Percentiles rank a stretch among this genome's conserved stretches.
Conservation (phyloP, 1,140 invertebrate genomes). For the Drosophila elegans region DNA sequence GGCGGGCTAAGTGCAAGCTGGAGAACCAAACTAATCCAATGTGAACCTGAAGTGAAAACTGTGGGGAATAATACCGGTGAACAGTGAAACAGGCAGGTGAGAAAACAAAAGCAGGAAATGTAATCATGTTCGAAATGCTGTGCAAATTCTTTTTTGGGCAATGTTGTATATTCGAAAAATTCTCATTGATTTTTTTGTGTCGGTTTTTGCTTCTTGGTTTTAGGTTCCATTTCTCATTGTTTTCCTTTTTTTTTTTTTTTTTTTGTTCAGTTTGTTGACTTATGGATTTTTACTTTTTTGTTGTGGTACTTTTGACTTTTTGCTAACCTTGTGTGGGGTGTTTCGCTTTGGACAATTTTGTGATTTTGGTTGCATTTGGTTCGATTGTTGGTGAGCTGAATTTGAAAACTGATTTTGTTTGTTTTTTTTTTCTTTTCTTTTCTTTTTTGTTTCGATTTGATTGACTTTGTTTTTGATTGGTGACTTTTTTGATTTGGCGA, state of each 20-base stretch:
- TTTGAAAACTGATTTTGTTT: slow-evolving; percentile 46
- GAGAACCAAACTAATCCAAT: slow-evolving; percentile 1
- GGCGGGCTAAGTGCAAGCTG: slow-evolving; percentile 10
- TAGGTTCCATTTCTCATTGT: slow-evolving; percentile 24
- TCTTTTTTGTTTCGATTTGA: slow-evolving; percentile 39
- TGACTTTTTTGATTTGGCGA: slow-evolving; percentile 30
- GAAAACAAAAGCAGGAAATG: slow-evolving; percentile 19
- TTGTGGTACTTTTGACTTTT: slow-evolving; percentile 32
- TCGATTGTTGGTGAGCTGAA: slow-evolving; percentile 33
- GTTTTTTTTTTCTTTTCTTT: slow-evolving; percentile 34
- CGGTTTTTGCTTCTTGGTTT: slow-evolving; percentile 33
- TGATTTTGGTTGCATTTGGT: slow-evolving; percentile 78
- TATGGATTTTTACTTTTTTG: slow-evolving; percentile 24
- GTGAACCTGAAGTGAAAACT: not conserved
- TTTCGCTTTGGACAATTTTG: slow-evolving; percentile 80
- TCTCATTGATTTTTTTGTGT: slow-evolving; percentile 25
- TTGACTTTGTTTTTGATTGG: slow-evolving; percentile 38
- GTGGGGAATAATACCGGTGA: not conserved
- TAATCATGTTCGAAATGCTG: slow-evolving; percentile 48
- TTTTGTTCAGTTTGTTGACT: slow-evolving; percentile 29
- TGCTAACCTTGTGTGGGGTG: slow-evolving; percentile 79
- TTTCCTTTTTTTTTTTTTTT: slow-evolving; percentile 14
- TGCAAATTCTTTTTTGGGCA: slow-evolving; percentile 67
- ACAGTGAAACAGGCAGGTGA: slow-evolving; percentile 27
- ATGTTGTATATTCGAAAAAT: slow-evolving; percentile 12